Evolutionary conservation across 2,113 vertebrate genomes (phyloP), one percentile per base, ranked within the genome.

Genomic region (Charina bottae): DNA sequence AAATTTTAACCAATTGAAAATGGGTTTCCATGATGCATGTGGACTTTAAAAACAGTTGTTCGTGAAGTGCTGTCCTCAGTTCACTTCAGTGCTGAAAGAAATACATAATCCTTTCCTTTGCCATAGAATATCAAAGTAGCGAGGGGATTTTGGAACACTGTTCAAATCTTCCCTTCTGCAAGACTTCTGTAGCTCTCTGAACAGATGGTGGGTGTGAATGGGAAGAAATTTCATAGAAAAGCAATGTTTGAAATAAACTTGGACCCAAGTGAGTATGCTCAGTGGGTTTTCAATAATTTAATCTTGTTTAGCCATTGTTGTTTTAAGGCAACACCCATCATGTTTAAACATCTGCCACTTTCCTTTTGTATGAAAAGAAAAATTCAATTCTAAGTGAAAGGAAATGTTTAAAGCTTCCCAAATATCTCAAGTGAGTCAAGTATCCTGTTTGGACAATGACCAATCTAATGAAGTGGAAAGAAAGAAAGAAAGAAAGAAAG

Each of bases 271-370:
- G 58, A 55, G 58, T 26, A 42, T 85, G 91, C 87, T 89, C 78
- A 84, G 91, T 89, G 46, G 91, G 28, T 85, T 92, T 89, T 89
- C 72, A 92, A 88, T 89, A 85, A 89, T 92, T 92, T 89, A 89
- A 92, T 92, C 91, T 89, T 92, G 78, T 89, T 85, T 49, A 92
- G 87, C 87, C 91, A 89, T 92, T 92, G 91, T 92, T 92, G 89
- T 92, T 89, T 68, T 89, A 92, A 89, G 91, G 87, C 87, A 92
- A 92, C 78, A 90, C 15, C 64, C 90, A 60, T 87, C 37, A 26
- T 93, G 53, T 62, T 86, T 59, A 87, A 85, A 68, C 90, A 90
- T 56, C 37, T 93, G 86, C n/a, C 15, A 13, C 85, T 85, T 93
- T 83, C 0, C 0, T 84, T 58, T 33, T 11, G 15, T 85, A 17